phyloP scores from a whole-genome alignment of 1,140 invertebrate species.

The Chymomyza costata region DNA sequence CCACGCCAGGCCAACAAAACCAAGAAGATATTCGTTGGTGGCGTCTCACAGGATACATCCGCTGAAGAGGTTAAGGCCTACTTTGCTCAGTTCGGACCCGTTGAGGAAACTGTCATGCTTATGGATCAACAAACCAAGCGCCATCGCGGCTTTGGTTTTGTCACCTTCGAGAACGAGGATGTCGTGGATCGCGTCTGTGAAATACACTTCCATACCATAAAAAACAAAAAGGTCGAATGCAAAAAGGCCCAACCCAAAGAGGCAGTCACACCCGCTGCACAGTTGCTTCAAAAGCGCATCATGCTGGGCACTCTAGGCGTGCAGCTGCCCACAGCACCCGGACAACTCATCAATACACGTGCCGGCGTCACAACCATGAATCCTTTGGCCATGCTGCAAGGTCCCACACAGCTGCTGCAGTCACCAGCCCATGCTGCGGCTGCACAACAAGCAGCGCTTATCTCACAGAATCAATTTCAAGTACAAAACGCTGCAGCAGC shows the following conservation, averaged over 20 bases:
- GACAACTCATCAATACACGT: slow-evolving; percentile 74
- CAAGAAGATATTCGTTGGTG: slow-evolving; percentile 94
- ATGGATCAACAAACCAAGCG: slow-evolving; percentile 96
- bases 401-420: slow-evolving; percentile 76
- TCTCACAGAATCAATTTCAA: slow-evolving; percentile 74
- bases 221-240: slow-evolving; percentile 95
- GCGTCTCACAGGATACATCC: slow-evolving; percentile 93
- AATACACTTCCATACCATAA: slow-evolving; percentile 94
- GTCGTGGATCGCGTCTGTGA: slow-evolving; percentile 93
- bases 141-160: slow-evolving; percentile 93
- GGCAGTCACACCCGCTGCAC: slow-evolving; percentile 84
- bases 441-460: slow-evolving; percentile 76
- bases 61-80: slow-evolving; percentile 93
- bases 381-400: slow-evolving; percentile 79
- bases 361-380: slow-evolving; percentile 78
- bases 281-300: slow-evolving; percentile 84
- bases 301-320: slow-evolving; percentile 83
- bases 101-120: slow-evolving; percentile 94
- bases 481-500: slow-evolving; percentile 76
- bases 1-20: slow-evolving; percentile 89
- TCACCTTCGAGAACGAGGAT: slow-evolving; percentile 94
- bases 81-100: slow-evolving; percentile 93
- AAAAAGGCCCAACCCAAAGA: slow-evolving; percentile 96
- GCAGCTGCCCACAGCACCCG: slow-evolving; percentile 77
- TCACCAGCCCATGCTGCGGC: slow-evolving; percentile 76